Percentiles rank a stretch among this genome's conserved stretches.
Conservation (phyloP, 1,140 invertebrate species). For the Heliconius melpomene region DNA sequence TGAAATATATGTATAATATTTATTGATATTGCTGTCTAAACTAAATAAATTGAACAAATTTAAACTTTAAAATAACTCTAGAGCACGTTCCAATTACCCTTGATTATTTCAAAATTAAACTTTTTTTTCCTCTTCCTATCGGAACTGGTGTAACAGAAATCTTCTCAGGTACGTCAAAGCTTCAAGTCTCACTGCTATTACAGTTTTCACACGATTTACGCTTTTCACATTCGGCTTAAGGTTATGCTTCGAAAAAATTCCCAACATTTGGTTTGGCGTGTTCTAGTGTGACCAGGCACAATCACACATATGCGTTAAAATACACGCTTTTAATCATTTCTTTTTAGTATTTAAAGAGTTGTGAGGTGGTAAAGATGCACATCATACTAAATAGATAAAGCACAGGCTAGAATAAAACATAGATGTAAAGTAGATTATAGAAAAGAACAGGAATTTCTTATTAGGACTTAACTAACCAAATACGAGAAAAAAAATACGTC, state of each 20-base stretch:
- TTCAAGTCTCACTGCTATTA: conserved; percentile 65
- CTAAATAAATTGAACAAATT: neutral
- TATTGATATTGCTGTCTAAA: no score
- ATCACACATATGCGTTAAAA: conserved; percentile 52
- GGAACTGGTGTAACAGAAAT: conserved; percentile 78
- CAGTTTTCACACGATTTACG: conserved; percentile 60
- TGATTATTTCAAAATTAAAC: conserved; percentile 55
- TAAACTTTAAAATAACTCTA: conserved; percentile 26
- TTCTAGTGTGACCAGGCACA: conserved; percentile 59
- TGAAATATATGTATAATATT: no score
- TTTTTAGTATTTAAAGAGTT: conserved; percentile 33
- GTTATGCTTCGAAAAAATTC: conserved; percentile 55
- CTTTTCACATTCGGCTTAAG: conserved; percentile 62
- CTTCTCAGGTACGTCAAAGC: conserved; percentile 77
- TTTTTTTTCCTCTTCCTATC: conserved; percentile 74
- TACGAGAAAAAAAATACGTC: neutral
- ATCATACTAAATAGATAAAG: conserved; percentile 24
- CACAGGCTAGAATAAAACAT: conserved; percentile 25
- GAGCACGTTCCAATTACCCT: conserved; percentile 40
- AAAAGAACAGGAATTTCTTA: neutral
- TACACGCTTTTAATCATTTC: conserved; percentile 60
- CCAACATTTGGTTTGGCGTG: conserved; percentile 47
- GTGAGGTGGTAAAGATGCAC: conserved; percentile 30
- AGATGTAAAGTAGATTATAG: conserved; percentile 25
- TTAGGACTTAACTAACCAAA: neutral